A percentile compares a stretch with the other conserved stretches of the same genome.
These are phyloP conservation scores for Phania funesta DNA, from an alignment of 2,888 invertebrate genomes.

Conservation along the genomic window DNA sequence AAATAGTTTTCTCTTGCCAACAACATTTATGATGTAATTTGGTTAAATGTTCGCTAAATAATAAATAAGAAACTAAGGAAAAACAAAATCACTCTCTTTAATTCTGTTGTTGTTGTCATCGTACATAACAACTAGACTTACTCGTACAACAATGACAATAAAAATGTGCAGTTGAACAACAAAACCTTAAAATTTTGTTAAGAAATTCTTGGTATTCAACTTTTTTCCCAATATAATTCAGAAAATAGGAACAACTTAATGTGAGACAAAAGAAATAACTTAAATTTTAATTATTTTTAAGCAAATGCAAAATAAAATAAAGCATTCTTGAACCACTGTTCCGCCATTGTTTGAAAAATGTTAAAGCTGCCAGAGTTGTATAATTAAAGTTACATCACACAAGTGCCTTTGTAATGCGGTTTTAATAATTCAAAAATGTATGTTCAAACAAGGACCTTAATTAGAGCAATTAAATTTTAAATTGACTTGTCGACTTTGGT, in stretches of 20 bases:
- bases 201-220: constrained; percentile 59
- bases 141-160: neutral
- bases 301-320: too few species aligned
- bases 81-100: constrained; percentile 51
- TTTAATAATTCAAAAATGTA: too few species aligned
- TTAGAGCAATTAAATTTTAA: too few species aligned
- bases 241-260: neutral
- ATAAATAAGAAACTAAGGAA: neutral
- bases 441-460: too few species aligned
- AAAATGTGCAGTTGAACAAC: constrained; percentile 20
- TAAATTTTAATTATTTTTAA: neutral
- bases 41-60: constrained; percentile 16
- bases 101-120: constrained; percentile 53
- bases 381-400: too few species aligned
- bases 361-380: too few species aligned
- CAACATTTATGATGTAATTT: constrained; percentile 58
- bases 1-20: constrained; percentile 46
- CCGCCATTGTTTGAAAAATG: too few species aligned
- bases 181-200: constrained; percentile 43
- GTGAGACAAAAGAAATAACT: neutral
- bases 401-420: too few species aligned
- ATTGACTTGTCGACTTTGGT: too few species aligned
- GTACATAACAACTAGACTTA: neutral
- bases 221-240: constrained; percentile 5
- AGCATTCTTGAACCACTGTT: too few species aligned